Base-by-base conservation (phyloP, 2,113 vertebrate species). In the Calidris pygmaea region DNA sequence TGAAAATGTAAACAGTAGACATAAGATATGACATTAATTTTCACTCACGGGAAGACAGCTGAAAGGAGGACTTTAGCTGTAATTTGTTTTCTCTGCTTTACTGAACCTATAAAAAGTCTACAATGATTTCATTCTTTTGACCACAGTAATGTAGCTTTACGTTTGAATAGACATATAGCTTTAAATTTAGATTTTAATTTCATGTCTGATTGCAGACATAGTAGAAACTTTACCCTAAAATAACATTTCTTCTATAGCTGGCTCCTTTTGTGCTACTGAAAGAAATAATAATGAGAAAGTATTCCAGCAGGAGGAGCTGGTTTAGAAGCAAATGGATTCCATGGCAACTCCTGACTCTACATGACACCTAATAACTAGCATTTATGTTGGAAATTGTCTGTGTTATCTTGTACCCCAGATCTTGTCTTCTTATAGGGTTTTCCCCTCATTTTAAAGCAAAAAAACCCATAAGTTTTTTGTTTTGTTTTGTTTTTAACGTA, bases 321-420 rank as follows among this genome's bases (percentile, higher is more conserved):
- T 98, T 98, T 98, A 98, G 98, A 97, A 97, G 96, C 97, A 98
- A 98, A 98, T 98, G 98, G 98, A 97, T 98, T 98, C 98, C 98
- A 98, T 98, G 98, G 98, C 98, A 98, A 98, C 98, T 97, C 98
- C 98, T 98, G 98, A 98, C 98, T 98, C 98, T 97, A 96, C 98
- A 98, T 98, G 98, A 98, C 98, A 98, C 92, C 97, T 97, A 96
- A 97, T 98, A 98, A 98, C 97, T 48, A 77, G 97, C 96, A 94
- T 98, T 98, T 97, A 95, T 93, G 96, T 94, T 95, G 95, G 96
- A 98, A 98, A 98, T 98, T 97, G 98, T 94, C 97, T 98, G 74
- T 96, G 96, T 97, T 96, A 95, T 96, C 97, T 97, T 97, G 96
- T 91, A 96, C 88, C 95, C 96, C 91, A 93, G 59, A 50, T 97